These are phyloP conservation scores for Drepanosiphum platanoidis DNA, from an alignment of 2,888 invertebrate species.

Conservation along the genomic window DNA sequence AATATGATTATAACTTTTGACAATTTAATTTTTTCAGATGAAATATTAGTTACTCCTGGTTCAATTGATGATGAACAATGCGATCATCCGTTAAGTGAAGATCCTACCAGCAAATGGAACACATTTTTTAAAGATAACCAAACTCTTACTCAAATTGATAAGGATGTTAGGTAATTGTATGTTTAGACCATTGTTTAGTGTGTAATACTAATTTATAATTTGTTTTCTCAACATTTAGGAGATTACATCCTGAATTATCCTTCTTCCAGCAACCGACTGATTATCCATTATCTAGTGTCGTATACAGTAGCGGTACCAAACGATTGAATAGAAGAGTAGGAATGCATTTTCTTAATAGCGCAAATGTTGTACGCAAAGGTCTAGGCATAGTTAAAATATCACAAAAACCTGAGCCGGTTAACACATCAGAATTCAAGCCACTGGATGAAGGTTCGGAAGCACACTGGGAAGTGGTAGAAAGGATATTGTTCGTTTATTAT, in stretches of 20 bases:
- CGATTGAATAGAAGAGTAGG: slow-evolving; percentile 89
- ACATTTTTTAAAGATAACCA: slow-evolving; percentile 97
- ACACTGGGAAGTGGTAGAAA: slow-evolving; percentile 98
- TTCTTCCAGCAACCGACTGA: slow-evolving; percentile 96
- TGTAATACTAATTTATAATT: slow-evolving; percentile 14
- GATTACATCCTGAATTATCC: slow-evolving; percentile 94
- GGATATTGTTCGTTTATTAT: slow-evolving; percentile 96
- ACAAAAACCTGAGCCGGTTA: slow-evolving; percentile 76
- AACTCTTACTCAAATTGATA: slow-evolving; percentile 96
- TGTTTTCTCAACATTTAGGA: slow-evolving; percentile 67
- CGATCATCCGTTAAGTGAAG: slow-evolving; percentile 94
- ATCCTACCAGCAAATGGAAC: slow-evolving; percentile 95
- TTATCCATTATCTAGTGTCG: slow-evolving; percentile 84
- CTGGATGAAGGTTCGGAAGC: slow-evolving; percentile 92
- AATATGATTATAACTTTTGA: background rate
- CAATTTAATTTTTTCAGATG: slow-evolving; percentile 71
- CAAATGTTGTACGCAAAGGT: slow-evolving; percentile 87
- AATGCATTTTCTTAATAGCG: slow-evolving; percentile 84
- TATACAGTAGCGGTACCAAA: slow-evolving; percentile 82
- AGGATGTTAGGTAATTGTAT: slow-evolving; percentile 80
- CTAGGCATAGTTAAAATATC: slow-evolving; percentile 88
- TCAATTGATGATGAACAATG: slow-evolving; percentile 70
- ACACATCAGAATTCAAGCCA: slow-evolving; percentile 83
- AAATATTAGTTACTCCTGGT: slow-evolving; percentile 88
- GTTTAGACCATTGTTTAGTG: background rate